phyloP scores from a whole-genome alignment of 2,113 vertebrate species.

The Cephalophus harveyi region DNA sequence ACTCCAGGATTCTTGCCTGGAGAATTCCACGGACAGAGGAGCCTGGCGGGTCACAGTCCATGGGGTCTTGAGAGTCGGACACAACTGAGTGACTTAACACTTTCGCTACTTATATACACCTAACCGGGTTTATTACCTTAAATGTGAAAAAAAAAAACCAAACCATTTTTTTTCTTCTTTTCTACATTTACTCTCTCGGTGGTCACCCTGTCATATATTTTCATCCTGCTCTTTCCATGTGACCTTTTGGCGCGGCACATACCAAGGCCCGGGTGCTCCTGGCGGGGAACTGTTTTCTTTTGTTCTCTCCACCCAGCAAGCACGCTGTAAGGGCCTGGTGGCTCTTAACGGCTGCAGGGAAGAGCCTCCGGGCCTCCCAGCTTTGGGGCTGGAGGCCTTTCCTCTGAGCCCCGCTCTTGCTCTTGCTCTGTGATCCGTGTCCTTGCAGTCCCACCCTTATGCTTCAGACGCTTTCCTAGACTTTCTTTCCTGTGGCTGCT shows the following conservation, averaged over 20 bases:
- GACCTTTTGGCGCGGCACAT: neutral
- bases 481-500: neutral
- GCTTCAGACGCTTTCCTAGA: neutral
- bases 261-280: neutral
- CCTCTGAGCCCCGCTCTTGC: fast-evolving
- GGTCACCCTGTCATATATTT: neutral
- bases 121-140: neutral
- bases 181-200: neutral
- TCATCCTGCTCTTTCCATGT: neutral
- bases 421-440: neutral
- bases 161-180: neutral
- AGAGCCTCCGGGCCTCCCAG: neutral
- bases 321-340: neutral
- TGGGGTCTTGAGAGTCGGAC: neutral
- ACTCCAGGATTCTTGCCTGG: neutral
- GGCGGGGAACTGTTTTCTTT: neutral
- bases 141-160: neutral
- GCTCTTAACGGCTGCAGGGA: neutral
- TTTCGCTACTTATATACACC: neutral
- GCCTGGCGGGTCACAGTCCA: neutral
- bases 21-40: neutral
- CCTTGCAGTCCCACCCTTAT: too few species aligned
- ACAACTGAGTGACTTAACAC: neutral
- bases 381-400: neutral
- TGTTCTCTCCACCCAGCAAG: neutral